These are phyloP conservation scores for Diabrotica virgifera DNA, from an alignment of 1,140 invertebrate species.

Conservation along the genomic window DNA sequence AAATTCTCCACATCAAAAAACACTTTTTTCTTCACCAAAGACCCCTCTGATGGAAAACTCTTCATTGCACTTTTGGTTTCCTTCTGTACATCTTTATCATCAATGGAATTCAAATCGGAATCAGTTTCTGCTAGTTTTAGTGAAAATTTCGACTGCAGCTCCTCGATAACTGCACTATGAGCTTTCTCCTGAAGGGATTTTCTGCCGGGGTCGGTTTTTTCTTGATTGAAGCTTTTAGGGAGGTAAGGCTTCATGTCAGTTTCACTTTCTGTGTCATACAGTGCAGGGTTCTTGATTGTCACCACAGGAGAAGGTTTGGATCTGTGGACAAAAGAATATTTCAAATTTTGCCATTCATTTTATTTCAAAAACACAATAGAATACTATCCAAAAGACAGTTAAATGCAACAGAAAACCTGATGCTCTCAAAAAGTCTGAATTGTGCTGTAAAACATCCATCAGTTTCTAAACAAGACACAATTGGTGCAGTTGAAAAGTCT, in stretches of 20 bases:
- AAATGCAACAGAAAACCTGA: no score
- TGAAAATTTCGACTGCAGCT: constrained; percentile 22
- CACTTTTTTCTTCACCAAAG: constrained; percentile 42
- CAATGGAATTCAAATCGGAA: constrained; percentile 10
- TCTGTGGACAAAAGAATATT: not conserved
- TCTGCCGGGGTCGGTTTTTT: not conserved
- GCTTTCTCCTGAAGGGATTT: not conserved
- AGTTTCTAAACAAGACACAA: no score
- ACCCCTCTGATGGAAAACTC: constrained; percentile 31
- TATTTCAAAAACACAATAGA: no score
- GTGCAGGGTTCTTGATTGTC: constrained; percentile 29
- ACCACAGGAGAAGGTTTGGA: constrained; percentile 10
- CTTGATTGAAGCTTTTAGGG: not conserved
- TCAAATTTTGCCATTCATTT: not conserved
- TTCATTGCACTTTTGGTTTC: constrained; percentile 34
- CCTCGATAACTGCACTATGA: constrained; percentile 25
- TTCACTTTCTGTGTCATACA: constrained; percentile 36
- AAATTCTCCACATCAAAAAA: constrained; percentile 39
- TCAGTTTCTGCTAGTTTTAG: constrained; percentile 11
- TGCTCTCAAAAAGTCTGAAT: no score
- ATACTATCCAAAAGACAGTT: no score
- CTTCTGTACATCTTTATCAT: constrained; percentile 22
- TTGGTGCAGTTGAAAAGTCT: no score
- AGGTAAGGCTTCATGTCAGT: constrained; percentile 13
- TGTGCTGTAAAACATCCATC: no score